Base-by-base conservation (phyloP, 2,797 vertebrate species). In the Gambusia yucatana region DNA sequence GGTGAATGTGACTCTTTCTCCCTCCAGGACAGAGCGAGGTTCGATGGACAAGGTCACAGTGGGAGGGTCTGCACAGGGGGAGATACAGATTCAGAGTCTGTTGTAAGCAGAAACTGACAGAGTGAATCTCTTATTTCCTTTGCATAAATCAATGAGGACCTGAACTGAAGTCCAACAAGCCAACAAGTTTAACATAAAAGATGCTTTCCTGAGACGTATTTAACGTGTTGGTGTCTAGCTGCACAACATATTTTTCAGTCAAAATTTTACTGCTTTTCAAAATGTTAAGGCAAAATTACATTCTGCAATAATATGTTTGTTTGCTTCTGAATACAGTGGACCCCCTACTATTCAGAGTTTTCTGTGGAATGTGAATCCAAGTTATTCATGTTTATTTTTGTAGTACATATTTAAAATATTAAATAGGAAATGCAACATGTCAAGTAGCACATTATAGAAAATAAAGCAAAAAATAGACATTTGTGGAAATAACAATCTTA, bases 21-120 rank as follows among this genome's bases (percentile, higher is more conserved):
- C 98, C 87, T 99, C 98, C 87, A 97, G 96, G 77, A 99, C 98
- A 0, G 97, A 98, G 83, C 98, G 97, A 0, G 98, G 98, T 82
- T 99, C 97, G 4, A 98, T 98, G 87, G 98, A 99, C 88, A 99
- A 86, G 0, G 97, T 97, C 84, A 99, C 98, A 0, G 96, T 97
- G 0, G 98, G 98, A 22, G 97, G 97, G 82, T 99, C 98, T 99
- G 85, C 39, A 59, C 0, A 33, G 0, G 73, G 10, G 82, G 2
- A 74, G 5, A 82, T 0, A 72, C 10, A 72, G 5, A 20, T 46
- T 76, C 17, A 57, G 10, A 41, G 36, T 6, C 30, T 75, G 47
- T n/a, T 75, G 14, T 3, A 25, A 6, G 59, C 8, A 61, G 41
- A 28, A 30, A 75, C 10, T 25, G 74, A 76, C 41, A 16, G 28